phyloP scores from a whole-genome alignment of 2,113 vertebrate genomes.

The Gila orcuttii region DNA sequence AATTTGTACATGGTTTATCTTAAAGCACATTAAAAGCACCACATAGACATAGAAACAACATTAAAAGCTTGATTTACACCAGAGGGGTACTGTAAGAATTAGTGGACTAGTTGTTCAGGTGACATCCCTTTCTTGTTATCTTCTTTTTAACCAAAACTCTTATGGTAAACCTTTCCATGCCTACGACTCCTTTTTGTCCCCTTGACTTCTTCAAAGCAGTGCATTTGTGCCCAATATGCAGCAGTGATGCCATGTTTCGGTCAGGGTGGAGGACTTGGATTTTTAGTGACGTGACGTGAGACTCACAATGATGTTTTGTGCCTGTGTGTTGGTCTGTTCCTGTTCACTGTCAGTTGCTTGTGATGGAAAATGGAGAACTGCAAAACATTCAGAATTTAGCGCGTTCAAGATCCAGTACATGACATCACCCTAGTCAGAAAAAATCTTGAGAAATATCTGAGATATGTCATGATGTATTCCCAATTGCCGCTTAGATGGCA shows the following conservation, averaged over 20 bases:
- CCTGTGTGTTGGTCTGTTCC: neutral
- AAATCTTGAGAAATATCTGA: neutral
- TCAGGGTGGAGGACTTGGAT: constrained; percentile 5
- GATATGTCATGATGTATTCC: neutral
- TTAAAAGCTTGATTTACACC: too few species aligned
- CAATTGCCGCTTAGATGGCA: neutral
- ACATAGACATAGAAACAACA: too few species aligned
- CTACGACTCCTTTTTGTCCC: neutral
- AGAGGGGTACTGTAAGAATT: neutral
- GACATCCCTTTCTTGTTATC: neutral
- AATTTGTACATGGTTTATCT: too few species aligned
- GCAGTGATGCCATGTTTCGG: constrained; percentile 49
- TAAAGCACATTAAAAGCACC: too few species aligned
- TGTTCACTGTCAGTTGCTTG: constrained; percentile 17
- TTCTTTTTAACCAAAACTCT: constrained; percentile 5
- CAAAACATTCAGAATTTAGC: neutral
- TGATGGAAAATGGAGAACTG: neutral
- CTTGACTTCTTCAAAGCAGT: neutral
- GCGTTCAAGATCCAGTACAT: neutral
- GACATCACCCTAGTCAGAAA: neutral
- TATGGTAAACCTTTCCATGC: constrained; percentile 1
- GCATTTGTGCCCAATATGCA: constrained; percentile 2
- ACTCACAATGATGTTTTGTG: constrained; percentile 46
- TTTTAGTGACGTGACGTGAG: constrained; percentile 10
- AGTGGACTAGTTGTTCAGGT: neutral